These are phyloP conservation scores for Tipula vernalis DNA, from an alignment of 2,888 invertebrate species.

Conservation along the genomic window DNA sequence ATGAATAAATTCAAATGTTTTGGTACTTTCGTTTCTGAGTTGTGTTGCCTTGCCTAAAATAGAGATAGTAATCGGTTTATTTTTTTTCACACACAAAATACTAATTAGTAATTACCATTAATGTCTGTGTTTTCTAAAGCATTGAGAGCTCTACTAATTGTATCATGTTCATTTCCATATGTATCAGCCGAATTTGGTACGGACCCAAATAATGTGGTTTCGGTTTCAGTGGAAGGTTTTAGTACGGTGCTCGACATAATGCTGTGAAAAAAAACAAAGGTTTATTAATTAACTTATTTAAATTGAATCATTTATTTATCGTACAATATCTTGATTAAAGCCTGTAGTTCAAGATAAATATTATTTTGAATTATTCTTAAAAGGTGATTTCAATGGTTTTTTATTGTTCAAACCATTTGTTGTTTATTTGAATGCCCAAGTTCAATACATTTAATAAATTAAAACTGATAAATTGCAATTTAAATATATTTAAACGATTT, in stretches of 20 bases:
- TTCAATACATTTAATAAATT: too few species aligned
- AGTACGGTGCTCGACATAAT: not conserved
- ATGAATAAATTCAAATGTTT: not conserved
- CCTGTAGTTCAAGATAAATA: too few species aligned
- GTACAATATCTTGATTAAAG: too few species aligned
- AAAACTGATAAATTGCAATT: too few species aligned
- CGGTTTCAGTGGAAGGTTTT: not conserved
- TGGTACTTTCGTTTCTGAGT: not conserved
- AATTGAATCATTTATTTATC: too few species aligned
- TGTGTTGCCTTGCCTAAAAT: not conserved
- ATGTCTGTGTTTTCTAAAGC: not conserved
- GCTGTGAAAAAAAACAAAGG: not conserved
- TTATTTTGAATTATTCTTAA: too few species aligned
- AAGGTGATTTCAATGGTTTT: too few species aligned
- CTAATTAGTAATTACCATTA: not conserved
- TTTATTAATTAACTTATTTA: too few species aligned
- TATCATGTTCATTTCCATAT: not conserved
- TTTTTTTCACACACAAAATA: not conserved
- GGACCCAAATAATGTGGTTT: not conserved
- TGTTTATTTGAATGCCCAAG: too few species aligned
- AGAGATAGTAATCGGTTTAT: not conserved
- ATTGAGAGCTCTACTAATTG: not conserved
- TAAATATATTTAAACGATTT: too few species aligned
- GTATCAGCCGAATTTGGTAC: not conserved
- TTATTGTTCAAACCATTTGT: too few species aligned